These are phyloP conservation scores for Osmoderma eremita DNA, from an alignment of 2,888 invertebrate genomes.

Conservation along the genomic window DNA sequence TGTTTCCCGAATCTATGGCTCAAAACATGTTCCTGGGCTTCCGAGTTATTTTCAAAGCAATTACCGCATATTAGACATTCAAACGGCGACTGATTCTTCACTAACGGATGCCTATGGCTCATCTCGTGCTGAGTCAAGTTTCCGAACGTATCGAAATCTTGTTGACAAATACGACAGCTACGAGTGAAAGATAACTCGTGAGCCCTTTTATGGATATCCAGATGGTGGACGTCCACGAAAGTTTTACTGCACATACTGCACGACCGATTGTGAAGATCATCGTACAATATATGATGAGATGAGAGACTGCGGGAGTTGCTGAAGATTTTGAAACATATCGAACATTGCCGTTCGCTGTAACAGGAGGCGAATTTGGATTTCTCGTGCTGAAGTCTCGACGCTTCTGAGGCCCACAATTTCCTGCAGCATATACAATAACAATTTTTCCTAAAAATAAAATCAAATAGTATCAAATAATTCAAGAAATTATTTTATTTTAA, in stretches of 20 bases:
- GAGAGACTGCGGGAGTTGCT: neutral
- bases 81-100: neutral
- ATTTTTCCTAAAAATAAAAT: neutral
- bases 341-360: neutral
- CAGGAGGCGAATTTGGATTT: neutral
- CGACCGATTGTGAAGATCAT: neutral
- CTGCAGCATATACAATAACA: slow-evolving; percentile 1
- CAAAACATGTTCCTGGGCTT: neutral
- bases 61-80: neutral
- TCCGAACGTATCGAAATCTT: neutral
- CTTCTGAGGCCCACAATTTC: neutral
- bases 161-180: neutral
- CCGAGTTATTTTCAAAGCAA: neutral
- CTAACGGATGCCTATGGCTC: neutral
- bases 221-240: neutral
- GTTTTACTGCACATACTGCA: neutral
- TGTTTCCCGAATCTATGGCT: neutral
- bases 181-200: neutral
- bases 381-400: neutral
- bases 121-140: neutral
- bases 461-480: neutral
- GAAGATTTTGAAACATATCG: neutral
- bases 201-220: neutral
- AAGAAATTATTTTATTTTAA: too few relatives aligned
- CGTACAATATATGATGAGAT: neutral